Percentiles rank a stretch among this genome's conserved stretches.
Evolutionary conservation across 2,888 invertebrate genomes (phyloP).

Genomic region (Andrena chrysosceles): DNA sequence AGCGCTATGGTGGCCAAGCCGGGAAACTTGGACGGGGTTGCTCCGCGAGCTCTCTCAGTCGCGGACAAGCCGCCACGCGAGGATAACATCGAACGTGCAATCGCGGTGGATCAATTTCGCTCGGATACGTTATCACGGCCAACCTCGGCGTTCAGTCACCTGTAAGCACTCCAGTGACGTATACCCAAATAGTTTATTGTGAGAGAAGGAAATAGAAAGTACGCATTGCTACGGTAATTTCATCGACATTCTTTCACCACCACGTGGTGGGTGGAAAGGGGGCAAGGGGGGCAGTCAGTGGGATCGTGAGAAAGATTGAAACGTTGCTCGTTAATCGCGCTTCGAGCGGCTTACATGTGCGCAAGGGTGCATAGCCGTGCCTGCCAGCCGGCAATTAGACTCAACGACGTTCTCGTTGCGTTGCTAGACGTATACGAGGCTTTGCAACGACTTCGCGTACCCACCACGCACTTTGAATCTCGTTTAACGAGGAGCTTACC

Average conservation of each 20-base stretch:
- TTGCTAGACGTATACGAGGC: not conserved
- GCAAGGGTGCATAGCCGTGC: constrained; percentile 15
- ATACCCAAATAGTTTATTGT: not conserved
- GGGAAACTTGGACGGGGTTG: constrained; percentile 80
- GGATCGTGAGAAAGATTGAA: constrained; percentile 5
- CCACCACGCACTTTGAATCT: not conserved
- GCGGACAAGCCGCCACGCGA: constrained; percentile 80
- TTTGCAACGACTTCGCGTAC: not conserved
- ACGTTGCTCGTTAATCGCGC: not conserved
- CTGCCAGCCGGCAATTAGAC: not conserved
- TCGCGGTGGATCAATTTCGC: constrained; percentile 49
- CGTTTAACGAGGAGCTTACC: not conserved
- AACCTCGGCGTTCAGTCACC: not conserved
- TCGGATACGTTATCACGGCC: not conserved
- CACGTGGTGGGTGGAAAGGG: constrained; percentile 33
- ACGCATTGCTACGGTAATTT: too few species aligned
- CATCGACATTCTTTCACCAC: not conserved
- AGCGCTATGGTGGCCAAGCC: constrained; percentile 77
- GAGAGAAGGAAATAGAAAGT: not conserved
- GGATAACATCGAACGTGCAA: constrained; percentile 68
- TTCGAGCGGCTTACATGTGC: constrained; percentile 6
- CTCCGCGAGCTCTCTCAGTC: constrained; percentile 80
- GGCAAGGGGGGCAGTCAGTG: constrained; percentile 21
- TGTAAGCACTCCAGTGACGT: constrained; percentile 13
- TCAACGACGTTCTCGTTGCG: constrained; percentile 2